Evolutionary conservation across 2,797 vertebrate genomes (phyloP).

Genomic region (Peromyscus eremicus): DNA sequence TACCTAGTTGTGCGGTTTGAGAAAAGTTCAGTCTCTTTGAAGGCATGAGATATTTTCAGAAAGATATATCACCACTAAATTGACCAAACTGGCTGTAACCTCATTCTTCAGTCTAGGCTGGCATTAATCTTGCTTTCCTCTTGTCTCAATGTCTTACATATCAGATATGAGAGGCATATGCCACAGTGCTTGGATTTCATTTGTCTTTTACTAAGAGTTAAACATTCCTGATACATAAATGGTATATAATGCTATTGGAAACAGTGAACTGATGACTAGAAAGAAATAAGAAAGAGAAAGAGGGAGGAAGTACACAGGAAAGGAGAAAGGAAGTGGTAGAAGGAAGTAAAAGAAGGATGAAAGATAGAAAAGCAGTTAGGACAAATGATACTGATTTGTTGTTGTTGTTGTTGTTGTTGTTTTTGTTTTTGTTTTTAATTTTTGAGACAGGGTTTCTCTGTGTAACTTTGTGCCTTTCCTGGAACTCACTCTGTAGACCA

Average conservation of each 20-base stretch:
- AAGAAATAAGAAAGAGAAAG: neutral
- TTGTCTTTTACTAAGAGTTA: neutral
- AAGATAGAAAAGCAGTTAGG: too few species aligned
- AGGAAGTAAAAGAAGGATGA: accelerated
- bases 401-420: too few species aligned
- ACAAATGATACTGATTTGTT: neutral
- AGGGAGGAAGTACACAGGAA: too few species aligned
- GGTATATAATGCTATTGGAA: neutral
- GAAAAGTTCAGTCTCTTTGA: neutral
- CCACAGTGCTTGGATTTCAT: neutral
- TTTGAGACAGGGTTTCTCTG: too few species aligned
- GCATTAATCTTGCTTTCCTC: neutral
- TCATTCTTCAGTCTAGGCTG: neutral
- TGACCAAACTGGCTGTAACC: neutral
- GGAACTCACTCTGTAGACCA: too few species aligned
- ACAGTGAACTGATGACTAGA: neutral
- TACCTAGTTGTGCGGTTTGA: neutral
- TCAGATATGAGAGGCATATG: neutral
- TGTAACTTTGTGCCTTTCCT: too few species aligned
- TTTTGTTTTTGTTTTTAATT: too few species aligned
- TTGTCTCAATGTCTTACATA: neutral
- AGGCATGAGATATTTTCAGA: neutral
- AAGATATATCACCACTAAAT: neutral
- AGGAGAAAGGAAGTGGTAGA: neutral
- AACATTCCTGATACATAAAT: neutral